Conservation (phyloP, 2,888 invertebrate species). For the Oscheius onirici region DNA sequence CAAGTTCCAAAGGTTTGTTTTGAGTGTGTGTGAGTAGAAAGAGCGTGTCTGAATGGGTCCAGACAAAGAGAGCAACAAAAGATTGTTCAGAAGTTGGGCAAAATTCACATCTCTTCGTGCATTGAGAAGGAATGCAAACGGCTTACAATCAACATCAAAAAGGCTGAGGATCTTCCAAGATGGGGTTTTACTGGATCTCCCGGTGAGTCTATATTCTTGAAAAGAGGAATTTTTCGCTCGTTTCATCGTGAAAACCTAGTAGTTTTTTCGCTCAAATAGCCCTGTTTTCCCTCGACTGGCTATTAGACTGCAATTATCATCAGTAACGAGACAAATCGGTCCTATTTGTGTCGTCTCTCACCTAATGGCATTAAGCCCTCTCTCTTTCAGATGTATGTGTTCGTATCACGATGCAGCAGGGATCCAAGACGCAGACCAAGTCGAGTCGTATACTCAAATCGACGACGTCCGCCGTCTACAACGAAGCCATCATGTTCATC, state of each 20-base stretch:
- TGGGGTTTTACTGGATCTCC: conserved; percentile 74
- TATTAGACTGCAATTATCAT: conserved; percentile 19
- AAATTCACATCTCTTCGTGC: conserved; percentile 71
- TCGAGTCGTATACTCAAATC: conserved; percentile 68
- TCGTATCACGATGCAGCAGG: conserved; percentile 72
- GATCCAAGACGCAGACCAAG: conserved; percentile 66
- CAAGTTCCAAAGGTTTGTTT: conserved; percentile 62
- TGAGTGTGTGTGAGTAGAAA: neutral
- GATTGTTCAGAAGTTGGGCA: conserved; percentile 73
- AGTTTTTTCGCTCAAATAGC: neutral
- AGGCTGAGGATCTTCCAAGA: conserved; percentile 73
- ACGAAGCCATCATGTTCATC: conserved; percentile 71
- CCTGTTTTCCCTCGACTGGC: conserved; percentile 16
- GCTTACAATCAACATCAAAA: conserved; percentile 72
- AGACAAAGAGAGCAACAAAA: neutral
- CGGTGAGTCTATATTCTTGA: no score
- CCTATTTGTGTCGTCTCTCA: neutral
- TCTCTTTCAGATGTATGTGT: conserved; percentile 73
- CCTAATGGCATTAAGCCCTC: conserved; percentile 2
- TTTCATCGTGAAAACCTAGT: no score
- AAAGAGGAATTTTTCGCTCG: no score
- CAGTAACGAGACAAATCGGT: conserved; percentile 23
- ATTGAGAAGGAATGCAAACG: conserved; percentile 72
- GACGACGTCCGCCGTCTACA: conserved; percentile 61
- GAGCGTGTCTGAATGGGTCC: neutral